Base-by-base conservation (phyloP, 2,888 invertebrate species). In the Tubulanus polymorphus region DNA sequence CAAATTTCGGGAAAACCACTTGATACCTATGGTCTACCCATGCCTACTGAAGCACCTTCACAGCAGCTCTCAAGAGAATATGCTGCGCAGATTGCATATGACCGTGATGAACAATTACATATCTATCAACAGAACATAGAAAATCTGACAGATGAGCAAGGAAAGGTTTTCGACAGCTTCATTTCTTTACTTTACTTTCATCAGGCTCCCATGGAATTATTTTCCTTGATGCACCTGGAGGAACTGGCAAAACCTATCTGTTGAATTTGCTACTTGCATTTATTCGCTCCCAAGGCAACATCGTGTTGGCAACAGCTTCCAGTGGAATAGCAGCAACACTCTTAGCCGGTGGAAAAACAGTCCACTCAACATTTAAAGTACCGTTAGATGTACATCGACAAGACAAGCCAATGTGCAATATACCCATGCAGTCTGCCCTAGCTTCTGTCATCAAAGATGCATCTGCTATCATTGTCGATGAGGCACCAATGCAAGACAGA, bases 251-350 rank as follows among this genome's bases (percentile, higher is more conserved):
- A 64, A 80, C 79, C 1, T 79, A 65, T 56, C 55, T 80, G 1
- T 73, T 80, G 46, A 70, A 67, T 29, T 56, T 78, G 30, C 54
- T 81, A 30, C 59, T 79, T 10, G 74, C 75, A n/a, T 56, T 63
- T 51, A 66, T 79, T 53, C 66, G 75, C 55, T 63, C 63, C 41
- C 51, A 70, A 57, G 65, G 69, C 59, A 55, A 63, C 6, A 72
- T 76, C 48, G 74, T 74, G 12, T 49, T 80, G 35, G 74, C 76
- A 12, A 59, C 80, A 26, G 78, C 79, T 8, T 79, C 74, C 35
- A 80, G 79, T 5, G 80, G 80, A 10, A 81, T 81, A 58, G 80
- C 80, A 29, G 78, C 80, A 5, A 80, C 75, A n/a, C 66, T 81
- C 29, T 58, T 82, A 25, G 26, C 37, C 37, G 63, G 63, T 50